phyloP scores from a whole-genome alignment of 2,797 vertebrate species.

The Hylomyscus alleni region DNA sequence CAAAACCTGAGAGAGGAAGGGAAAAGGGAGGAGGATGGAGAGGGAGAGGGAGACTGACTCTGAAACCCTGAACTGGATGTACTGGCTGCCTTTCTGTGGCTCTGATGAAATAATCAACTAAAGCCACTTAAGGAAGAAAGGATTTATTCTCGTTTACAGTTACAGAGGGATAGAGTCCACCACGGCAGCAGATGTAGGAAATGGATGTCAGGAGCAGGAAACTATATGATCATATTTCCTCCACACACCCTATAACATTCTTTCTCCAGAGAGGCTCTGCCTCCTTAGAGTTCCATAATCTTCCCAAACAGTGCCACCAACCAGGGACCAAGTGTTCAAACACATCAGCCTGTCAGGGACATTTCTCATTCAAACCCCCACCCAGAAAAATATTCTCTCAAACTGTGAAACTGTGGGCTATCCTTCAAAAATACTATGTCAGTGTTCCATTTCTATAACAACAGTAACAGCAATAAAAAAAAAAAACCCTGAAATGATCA shows the following conservation, averaged over 20 bases:
- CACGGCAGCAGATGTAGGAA: background rate
- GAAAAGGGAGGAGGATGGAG: too few relatives aligned
- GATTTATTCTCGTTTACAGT: background rate
- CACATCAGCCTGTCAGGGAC: background rate
- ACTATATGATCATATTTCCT: background rate
- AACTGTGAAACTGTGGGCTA: background rate
- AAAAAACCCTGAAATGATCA: background rate
- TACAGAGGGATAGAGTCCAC: background rate
- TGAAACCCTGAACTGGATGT: background rate
- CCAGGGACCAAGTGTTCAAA: background rate
- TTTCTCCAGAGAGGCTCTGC: background rate
- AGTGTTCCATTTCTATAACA: background rate
- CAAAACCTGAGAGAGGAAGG: background rate
- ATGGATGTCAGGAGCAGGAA: background rate
- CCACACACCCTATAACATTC: background rate
- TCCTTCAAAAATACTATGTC: background rate
- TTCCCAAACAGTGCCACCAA: background rate
- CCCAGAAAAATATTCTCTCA: constrained; percentile 9
- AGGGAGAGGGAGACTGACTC: background rate
- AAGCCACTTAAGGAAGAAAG: background rate
- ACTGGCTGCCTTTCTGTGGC: background rate
- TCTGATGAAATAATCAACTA: background rate
- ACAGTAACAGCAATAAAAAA: background rate
- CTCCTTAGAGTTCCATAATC: background rate
- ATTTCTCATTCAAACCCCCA: background rate